Conservation (phyloP, 2,797 vertebrate species). For the Capromys pilorides region DNA sequence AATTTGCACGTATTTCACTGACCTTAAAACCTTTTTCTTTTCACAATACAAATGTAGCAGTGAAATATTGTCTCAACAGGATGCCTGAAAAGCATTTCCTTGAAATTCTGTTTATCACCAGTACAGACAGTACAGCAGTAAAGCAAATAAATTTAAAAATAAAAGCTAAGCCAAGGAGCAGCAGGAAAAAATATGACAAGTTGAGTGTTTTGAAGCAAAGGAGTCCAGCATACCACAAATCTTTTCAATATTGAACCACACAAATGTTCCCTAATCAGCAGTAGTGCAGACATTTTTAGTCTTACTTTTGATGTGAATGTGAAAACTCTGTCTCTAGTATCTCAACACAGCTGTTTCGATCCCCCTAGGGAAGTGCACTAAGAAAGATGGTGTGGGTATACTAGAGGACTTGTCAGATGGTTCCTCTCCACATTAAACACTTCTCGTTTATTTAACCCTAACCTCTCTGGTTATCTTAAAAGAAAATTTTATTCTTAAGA, state of each 20-base stretch:
- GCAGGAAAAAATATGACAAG: slow-evolving; percentile 29
- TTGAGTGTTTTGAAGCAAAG: slow-evolving; percentile 37
- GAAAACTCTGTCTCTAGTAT: slow-evolving; percentile 72
- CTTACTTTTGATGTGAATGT: slow-evolving; percentile 70
- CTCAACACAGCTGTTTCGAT: slow-evolving; percentile 74
- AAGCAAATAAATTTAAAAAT: slow-evolving; percentile 59
- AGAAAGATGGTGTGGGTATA: not conserved
- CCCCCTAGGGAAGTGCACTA: slow-evolving; percentile 44
- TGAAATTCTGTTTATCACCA: slow-evolving; percentile 62
- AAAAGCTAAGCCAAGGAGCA: slow-evolving; percentile 49
- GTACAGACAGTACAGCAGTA: slow-evolving; percentile 65
- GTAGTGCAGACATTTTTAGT: slow-evolving; percentile 50
- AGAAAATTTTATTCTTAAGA: slow-evolving; percentile 46
- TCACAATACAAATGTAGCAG: not conserved
- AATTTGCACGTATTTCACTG: slow-evolving; percentile 43
- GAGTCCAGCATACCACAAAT: slow-evolving; percentile 12
- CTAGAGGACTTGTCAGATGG: slow-evolving; percentile 69
- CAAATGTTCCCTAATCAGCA: slow-evolving; percentile 70
- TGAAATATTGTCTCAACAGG: slow-evolving; percentile 41
- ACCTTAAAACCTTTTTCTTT: slow-evolving; percentile 45
- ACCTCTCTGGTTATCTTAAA: slow-evolving; percentile 52
- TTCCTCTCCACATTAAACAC: slow-evolving; percentile 58
- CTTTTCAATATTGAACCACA: slow-evolving; percentile 53
- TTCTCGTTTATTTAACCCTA: slow-evolving; percentile 69
- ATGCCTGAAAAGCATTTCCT: slow-evolving; percentile 61